A percentile compares a stretch with the other conserved stretches of the same genome.
Evolutionary conservation across 2,113 vertebrate genomes (phyloP).

Genomic region (Alligator sinensis): DNA sequence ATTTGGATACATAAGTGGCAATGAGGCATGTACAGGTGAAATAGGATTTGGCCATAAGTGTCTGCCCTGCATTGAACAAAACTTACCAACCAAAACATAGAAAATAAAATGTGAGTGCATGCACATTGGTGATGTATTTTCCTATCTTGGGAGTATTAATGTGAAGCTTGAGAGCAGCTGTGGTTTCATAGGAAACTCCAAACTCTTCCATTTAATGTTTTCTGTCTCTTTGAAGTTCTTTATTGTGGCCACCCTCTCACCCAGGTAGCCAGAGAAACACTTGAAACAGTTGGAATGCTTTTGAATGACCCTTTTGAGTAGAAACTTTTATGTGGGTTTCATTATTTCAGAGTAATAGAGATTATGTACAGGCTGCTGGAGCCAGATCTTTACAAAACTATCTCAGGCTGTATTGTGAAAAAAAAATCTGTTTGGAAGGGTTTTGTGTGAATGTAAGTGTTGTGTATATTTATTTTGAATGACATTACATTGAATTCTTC

Average conservation of each 20-base stretch:
- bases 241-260: neutral
- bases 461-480: neutral
- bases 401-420: neutral
- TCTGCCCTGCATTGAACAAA: neutral
- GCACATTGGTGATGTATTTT: constrained; percentile 18
- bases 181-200: neutral
- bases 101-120: neutral
- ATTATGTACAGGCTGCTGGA: neutral
- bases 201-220: neutral
- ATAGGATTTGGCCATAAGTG: too few species aligned
- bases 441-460: neutral
- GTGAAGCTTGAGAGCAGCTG: neutral
- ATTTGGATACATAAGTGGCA: too few species aligned
- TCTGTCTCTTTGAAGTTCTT: neutral
- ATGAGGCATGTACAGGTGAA: too few species aligned
- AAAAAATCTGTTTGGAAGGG: neutral
- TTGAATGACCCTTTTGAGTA: neutral
- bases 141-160: neutral
- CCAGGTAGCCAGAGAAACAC: neutral
- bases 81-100: constrained; percentile 22
- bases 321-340: neutral
- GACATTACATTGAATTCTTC: neutral
- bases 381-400: neutral
- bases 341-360: neutral
- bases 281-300: neutral